Conservation (phyloP, 2,888 invertebrate genomes). For the Sericinus montela region DNA sequence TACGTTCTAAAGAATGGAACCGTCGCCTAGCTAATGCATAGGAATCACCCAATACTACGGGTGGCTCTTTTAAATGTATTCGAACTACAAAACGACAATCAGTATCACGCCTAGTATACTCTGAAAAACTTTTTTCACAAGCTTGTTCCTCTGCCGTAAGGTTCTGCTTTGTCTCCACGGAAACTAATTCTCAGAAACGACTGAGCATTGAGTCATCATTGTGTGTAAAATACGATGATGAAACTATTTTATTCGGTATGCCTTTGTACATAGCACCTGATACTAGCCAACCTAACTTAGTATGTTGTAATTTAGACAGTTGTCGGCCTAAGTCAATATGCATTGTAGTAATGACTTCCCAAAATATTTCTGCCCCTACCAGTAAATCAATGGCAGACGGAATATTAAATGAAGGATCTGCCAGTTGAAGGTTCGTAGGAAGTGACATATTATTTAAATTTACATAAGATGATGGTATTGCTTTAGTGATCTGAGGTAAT, state of each 20-base stretch:
- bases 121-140: neutral
- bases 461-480: neutral
- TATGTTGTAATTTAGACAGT: too few species aligned
- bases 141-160: neutral
- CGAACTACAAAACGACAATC: neutral
- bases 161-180: too few species aligned
- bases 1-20: neutral
- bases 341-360: too few species aligned
- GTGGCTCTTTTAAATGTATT: neutral
- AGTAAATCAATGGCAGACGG: too few species aligned
- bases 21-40: neutral
- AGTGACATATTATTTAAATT: too few species aligned
- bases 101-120: neutral
- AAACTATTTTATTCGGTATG: too few species aligned
- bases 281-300: neutral
- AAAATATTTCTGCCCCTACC: too few species aligned
- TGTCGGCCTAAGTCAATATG: neutral
- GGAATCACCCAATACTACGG: neutral
- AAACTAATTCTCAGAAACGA: too few species aligned
- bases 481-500: neutral
- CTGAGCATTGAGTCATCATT: too few species aligned
- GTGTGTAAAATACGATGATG: too few species aligned
- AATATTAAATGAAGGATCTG: too few species aligned
- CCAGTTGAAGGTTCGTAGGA: too few species aligned
- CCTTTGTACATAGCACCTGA: neutral